phyloP scores from a whole-genome alignment of 2,113 vertebrate genomes.

The Terrapene triunguis region DNA sequence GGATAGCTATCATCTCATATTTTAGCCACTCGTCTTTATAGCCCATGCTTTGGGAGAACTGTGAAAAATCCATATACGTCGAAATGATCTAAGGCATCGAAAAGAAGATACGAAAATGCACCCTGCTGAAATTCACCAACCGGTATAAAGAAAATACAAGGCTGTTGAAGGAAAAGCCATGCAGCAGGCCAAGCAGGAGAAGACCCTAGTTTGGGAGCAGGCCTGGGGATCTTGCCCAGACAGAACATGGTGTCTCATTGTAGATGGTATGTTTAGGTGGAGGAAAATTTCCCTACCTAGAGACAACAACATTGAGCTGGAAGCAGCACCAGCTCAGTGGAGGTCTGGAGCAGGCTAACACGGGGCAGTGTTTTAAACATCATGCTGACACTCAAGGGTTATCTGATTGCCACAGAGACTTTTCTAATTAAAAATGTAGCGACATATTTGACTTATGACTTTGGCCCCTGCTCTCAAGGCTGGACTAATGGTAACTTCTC shows the following conservation, averaged over 20 bases:
- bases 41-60: constrained; percentile 34
- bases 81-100: constrained; percentile 16
- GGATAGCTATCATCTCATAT: constrained; percentile 37
- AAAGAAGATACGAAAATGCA: neutral
- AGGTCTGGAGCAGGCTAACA: neutral
- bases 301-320: neutral
- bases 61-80: constrained; percentile 52
- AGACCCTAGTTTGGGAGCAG: neutral
- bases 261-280: neutral
- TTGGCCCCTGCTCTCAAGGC: neutral
- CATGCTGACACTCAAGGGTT: neutral
- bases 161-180: neutral
- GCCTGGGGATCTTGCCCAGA: neutral
- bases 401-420: neutral
- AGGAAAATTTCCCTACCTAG: neutral
- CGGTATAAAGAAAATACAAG: neutral
- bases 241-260: neutral
- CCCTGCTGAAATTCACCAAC: neutral
- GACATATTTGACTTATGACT: neutral
- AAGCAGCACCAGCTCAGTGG: neutral
- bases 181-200: neutral
- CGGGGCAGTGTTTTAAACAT: neutral
- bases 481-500: neutral
- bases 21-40: constrained; percentile 31
- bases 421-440: neutral